phyloP scores from a whole-genome alignment of 2,113 vertebrate genomes.

The Oreochromis spilurus region DNA sequence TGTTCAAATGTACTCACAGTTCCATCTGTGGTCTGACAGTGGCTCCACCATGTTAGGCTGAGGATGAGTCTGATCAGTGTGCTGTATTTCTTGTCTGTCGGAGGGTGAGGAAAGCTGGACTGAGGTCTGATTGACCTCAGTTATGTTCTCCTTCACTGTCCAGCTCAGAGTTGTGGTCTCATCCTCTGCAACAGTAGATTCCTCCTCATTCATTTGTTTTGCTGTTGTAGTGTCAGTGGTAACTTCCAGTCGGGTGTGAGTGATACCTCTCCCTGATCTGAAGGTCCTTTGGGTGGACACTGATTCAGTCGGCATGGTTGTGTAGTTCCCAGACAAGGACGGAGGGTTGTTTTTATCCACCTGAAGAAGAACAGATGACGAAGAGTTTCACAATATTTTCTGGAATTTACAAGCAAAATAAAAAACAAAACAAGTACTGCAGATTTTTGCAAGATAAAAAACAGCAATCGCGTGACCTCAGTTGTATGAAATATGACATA shows the following conservation, averaged over 20 bases:
- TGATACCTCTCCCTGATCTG: background rate
- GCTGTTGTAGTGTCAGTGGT: background rate
- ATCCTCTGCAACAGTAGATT: background rate
- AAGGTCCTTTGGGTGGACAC: background rate
- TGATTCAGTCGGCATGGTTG: background rate
- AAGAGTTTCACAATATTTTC: background rate
- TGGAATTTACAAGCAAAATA: background rate
- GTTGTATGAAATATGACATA: background rate
- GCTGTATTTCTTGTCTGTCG: background rate
- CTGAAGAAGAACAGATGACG: background rate
- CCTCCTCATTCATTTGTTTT: background rate
- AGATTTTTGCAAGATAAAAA: background rate
- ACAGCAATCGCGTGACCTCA: fast-evolving
- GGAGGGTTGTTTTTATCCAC: background rate
- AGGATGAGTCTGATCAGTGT: background rate
- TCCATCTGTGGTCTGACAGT: conserved; percentile 4
- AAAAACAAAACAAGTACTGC: background rate
- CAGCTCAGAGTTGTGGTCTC: background rate
- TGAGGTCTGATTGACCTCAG: background rate
- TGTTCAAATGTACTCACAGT: background rate
- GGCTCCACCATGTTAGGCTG: conserved; percentile 26
- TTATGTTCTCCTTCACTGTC: background rate
- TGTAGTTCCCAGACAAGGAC: background rate
- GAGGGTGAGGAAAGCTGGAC: background rate
- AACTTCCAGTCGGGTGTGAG: background rate